Base-by-base conservation (phyloP, 1,140 invertebrate species). In the Camponotus vicinus region DNA sequence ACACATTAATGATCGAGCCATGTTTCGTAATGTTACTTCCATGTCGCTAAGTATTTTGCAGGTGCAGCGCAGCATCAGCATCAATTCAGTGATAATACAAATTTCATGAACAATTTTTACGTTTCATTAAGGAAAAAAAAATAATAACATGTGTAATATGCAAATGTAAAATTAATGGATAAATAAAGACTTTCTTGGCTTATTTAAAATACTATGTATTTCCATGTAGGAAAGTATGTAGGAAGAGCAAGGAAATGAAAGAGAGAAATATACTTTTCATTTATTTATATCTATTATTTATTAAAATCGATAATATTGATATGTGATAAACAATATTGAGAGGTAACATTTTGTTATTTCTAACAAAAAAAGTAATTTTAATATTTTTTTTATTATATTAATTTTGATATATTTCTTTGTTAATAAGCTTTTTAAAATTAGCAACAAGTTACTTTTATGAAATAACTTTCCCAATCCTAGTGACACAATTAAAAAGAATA, bases 1-100 rank as follows among this genome's bases (percentile, higher is more conserved):
- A 90, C 90, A 88, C 21, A 77, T 86, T 90, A 87, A 83, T 85
- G 61, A 89, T 87, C 86, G 71, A 92, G 80, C 67, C 66, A 92
- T 61, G 91, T 89, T 92, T 93, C 91, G 86, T 92, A 89, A 89
- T 78, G 87, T 90, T 91, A 85, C 91, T 91, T 93, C 89, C 92
- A 87, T 92, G 91, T 94, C 92, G 92, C 92, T 93, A 93, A 94
- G 94, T 95, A 94, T 94, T 94, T 94, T 95, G 91, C 94, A 95
- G 94, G 94, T 94, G 94, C 94, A 92, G 94, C 86, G 89, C 92
- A 93, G 91, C 94, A 94, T 92, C 94, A 92, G 80, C 93, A 93
- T 94, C 92, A 88, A 90, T 93, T 94, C 89, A 92, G 91, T 92
- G 92, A 94, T 92, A 91, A 91, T 91, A 91, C 88, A 92, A 89